These are phyloP conservation scores for Zele albiditarsus DNA, from an alignment of 2,888 invertebrate genomes.

Conservation along the genomic window DNA sequence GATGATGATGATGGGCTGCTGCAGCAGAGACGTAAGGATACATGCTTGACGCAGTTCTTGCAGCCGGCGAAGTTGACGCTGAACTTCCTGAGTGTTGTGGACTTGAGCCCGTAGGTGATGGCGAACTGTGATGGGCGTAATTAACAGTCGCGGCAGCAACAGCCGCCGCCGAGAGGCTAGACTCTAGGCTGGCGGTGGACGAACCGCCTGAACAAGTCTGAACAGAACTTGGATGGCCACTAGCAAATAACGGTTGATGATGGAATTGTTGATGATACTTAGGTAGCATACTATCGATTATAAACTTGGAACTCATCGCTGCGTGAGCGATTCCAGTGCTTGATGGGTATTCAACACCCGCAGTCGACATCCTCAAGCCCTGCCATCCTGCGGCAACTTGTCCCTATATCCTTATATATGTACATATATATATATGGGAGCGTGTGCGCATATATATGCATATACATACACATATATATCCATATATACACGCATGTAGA, in stretches of 20 bases:
- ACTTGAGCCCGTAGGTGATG: constrained; percentile 81
- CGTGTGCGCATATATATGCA: background rate
- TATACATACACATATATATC: background rate
- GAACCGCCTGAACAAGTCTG: constrained; percentile 78
- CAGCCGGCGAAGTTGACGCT: constrained; percentile 79
- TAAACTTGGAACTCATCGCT: constrained; percentile 94
- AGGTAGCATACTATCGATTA: constrained; percentile 98
- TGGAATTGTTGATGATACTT: constrained; percentile 91
- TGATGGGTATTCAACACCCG: constrained; percentile 60
- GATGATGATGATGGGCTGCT: constrained; percentile 80
- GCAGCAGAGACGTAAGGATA: constrained; percentile 91
- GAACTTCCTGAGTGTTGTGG: constrained; percentile 81
- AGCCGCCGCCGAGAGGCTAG: constrained; percentile 77
- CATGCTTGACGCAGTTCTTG: constrained; percentile 83
- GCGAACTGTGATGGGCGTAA: constrained; percentile 75
- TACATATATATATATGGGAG: background rate
- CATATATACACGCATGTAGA: background rate
- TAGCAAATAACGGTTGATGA: constrained; percentile 80
- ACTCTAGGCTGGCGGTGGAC: constrained; percentile 80
- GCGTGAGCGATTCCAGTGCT: constrained; percentile 44
- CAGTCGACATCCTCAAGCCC: constrained; percentile 54
- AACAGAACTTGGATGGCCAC: constrained; percentile 83
- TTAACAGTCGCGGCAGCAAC: constrained; percentile 86
- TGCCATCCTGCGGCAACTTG: constrained; percentile 64
- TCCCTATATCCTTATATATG: constrained; percentile 62